Base-by-base conservation (phyloP, 2,888 invertebrate species). In the Palloptera scutellata region DNA sequence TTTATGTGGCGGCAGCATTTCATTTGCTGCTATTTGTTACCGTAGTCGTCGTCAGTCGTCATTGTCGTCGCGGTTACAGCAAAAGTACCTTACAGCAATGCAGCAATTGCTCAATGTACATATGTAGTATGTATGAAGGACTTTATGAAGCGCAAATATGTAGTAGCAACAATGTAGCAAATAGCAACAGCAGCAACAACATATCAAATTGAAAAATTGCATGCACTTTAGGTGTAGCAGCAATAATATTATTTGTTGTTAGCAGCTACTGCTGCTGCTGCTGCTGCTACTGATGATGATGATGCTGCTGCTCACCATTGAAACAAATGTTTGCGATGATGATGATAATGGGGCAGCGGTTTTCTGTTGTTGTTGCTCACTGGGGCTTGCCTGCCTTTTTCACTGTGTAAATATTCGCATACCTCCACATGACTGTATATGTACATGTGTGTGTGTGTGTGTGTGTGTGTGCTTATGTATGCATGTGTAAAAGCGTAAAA, bases 161-260 rank as follows among this genome's bases (percentile, higher is more conserved):
- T 30, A 13, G 3, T 9, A 61, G n/a, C 13, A 61, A 61, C 51
- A 61, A 45, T 19, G 43, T n/a, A 30, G 30, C 30, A 15, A 59
- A 43, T 1, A 13, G 1, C 13, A 11, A 57, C 17, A 30, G 57
- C 58, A 30, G 40, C 10, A 30, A 17, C 30, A 58, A 13, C 30
- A 30, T 58, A 8, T 63, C 60, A 64, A 81, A 81, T 81, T 81
- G 81, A 81, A 82, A 81, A 82, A 81, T 81, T 81, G 82, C 81
- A 80, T 81, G 76, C 82, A 81, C 82, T 81, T 82, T 82, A 80
- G 81, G 79, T 80, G 75, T 30, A 30, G 30, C 30, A 30, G 30
- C 30, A 30, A 73, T 72, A 71, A 66, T 48, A 55, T 61, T 61
- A n/a, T n/a, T n/a, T 52, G 52, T 52, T 52, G n/a, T n/a, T n/a